Evolutionary conservation across 1,140 invertebrate species (phyloP), one percentile per base, ranked within the genome.

Genomic region (Scaptomyza graminum): DNA sequence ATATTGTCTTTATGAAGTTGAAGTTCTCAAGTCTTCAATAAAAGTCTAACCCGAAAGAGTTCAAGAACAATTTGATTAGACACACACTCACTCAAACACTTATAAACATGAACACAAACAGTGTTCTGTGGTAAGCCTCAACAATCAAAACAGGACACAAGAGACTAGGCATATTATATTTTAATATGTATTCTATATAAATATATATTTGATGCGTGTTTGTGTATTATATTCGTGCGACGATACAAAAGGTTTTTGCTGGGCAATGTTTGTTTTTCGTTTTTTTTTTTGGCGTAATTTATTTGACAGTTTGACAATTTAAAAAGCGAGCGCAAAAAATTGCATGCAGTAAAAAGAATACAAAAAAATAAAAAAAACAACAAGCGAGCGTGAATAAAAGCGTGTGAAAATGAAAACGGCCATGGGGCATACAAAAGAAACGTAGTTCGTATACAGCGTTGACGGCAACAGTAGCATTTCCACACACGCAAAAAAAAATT

Each of bases 221-320:
- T 74, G 50, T 62, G 50, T 65, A 51, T 68, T 64, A 49, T 62
- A 62, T 51, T 52, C 55, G 65, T 54, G 22, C 22, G 22, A n/a
- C 22, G 22, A n/a, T 50, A 70, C 56, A 82, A 70, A 74, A 51
- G 74, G 73, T 62, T 39, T 39, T 41, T 34, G 31, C 31, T 34
- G 31, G 31, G 74, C 74, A 67, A 72, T 78, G 34, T 54, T 5
- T 25, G 39, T 61, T 39, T 12, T 44, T n/a, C n/a, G n/a, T n/a
- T 44, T 55, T 6, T 65, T 56, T 68, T 82, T 82, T 64, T 66
- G 49, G 51, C 85, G 74, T 85, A 85, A 85, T 85, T 85, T 85
- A 85, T 85, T 85, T 85, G 81, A 87, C 81, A 85, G 82, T 81
- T 85, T 85, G 81, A 85, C 81, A 85, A 85, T 87, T 85, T 81